Evolutionary conservation across 2,797 vertebrate genomes (phyloP).

Genomic region (Protonibea diacanthus): DNA sequence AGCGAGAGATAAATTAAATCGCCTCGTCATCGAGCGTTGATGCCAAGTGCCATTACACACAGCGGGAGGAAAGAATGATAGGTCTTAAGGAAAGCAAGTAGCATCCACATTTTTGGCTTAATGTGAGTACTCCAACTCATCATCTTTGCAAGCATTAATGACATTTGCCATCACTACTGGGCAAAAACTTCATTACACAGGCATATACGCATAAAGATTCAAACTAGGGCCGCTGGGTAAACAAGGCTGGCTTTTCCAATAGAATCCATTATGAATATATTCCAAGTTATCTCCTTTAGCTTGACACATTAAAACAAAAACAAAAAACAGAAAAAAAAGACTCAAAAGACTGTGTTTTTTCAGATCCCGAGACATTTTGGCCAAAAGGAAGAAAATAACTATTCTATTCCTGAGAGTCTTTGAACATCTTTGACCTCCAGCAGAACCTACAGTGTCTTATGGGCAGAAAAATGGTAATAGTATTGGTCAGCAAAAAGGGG

Average conservation of each 20-base stretch:
- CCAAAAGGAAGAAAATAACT: background rate
- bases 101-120: conserved; percentile 70
- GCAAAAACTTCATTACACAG: conserved; percentile 75
- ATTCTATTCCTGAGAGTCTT: background rate
- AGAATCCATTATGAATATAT: conserved; percentile 68
- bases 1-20: conserved; percentile 72
- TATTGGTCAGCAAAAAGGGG: conserved; percentile 24
- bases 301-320: conserved; percentile 38
- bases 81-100: conserved; percentile 72
- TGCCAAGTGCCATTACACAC: conserved; percentile 73
- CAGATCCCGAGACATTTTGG: background rate
- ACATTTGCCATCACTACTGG: conserved; percentile 76
- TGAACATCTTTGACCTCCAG: conserved; percentile 30
- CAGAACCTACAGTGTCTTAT: conserved; percentile 1
- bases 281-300: conserved; percentile 59
- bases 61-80: conserved; percentile 69
- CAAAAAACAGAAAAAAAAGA: background rate
- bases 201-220: conserved; percentile 70
- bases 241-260: conserved; percentile 54
- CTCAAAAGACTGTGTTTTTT: too few relatives aligned
- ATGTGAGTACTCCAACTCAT: conserved; percentile 73
- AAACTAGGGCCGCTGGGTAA: conserved; percentile 68
- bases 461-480: conserved; percentile 23
- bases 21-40: conserved; percentile 59
- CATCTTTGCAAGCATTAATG: conserved; percentile 77